These are phyloP conservation scores for Conus ventricosus DNA, from an alignment of 1,140 invertebrate species.

Conservation along the genomic window DNA sequence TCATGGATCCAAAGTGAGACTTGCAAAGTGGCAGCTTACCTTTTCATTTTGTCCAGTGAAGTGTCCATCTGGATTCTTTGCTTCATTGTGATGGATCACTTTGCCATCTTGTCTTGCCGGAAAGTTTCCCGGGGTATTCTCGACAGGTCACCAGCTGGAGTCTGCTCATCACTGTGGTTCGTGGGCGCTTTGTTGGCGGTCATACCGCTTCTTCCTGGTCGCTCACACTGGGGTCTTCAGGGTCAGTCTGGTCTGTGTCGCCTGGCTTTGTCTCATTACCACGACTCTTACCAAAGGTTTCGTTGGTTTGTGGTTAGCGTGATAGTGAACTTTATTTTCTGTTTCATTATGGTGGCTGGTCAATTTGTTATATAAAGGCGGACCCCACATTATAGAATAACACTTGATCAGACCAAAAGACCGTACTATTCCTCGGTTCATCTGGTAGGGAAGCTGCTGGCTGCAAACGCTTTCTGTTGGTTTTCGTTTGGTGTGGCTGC, in stretches of 20 bases:
- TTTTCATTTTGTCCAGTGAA: conserved; percentile 43
- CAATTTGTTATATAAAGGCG: not conserved
- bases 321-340: not conserved
- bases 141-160: conserved; percentile 12
- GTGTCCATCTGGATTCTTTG: conserved; percentile 53
- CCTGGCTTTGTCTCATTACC: not conserved
- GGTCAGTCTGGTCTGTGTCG: not conserved
- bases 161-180: not conserved
- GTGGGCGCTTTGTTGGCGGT: not conserved
- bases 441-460: not conserved
- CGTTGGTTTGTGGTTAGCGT: not conserved
- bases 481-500: not conserved
- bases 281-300: not conserved
- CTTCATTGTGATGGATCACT: conserved; percentile 47
- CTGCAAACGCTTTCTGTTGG: not conserved
- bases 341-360: not conserved
- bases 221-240: conserved; percentile 33
- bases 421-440: not conserved
- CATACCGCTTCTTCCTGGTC: conserved; percentile 12
- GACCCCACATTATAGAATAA: not conserved
- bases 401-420: not conserved
- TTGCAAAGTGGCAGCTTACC: not conserved
- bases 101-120: conserved; percentile 55
- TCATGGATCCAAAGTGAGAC: not conserved
- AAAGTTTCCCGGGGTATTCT: conserved; percentile 38